Evolutionary conservation across 2,797 vertebrate species (phyloP).

Genomic region (Telmatherina bonti): DNA sequence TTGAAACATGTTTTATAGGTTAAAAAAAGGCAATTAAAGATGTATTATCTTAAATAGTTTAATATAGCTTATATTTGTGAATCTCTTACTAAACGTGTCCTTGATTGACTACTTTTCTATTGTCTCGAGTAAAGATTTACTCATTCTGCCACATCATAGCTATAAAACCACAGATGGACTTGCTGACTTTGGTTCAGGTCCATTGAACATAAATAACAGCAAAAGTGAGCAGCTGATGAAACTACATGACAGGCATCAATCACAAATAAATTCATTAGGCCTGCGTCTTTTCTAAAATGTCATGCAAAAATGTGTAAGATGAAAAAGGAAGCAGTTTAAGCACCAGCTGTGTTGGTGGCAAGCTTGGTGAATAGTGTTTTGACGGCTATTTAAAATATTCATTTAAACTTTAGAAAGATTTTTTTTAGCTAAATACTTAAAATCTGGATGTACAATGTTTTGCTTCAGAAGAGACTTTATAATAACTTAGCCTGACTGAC

Average conservation of each 20-base stretch:
- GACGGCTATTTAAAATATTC: background rate
- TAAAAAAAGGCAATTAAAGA: background rate
- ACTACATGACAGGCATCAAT: conserved; percentile 1
- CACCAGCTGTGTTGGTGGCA: background rate
- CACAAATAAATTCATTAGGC: background rate
- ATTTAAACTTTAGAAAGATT: background rate
- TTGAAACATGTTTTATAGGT: background rate
- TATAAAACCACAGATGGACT: background rate
- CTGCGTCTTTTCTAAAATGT: background rate
- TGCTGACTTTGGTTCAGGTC: background rate
- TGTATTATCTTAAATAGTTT: background rate
- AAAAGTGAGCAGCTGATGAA: background rate
- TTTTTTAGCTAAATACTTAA: conserved; percentile 1
- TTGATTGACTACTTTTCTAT: background rate
- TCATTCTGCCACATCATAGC: background rate
- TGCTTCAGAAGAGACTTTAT: background rate
- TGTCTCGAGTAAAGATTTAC: background rate
- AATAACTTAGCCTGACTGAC: background rate
- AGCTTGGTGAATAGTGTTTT: conserved; percentile 7
- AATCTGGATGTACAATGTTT: background rate
- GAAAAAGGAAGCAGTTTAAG: background rate
- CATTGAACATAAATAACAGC: background rate
- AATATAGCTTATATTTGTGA: background rate
- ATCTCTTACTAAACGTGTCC: background rate
- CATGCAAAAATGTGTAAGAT: background rate